Conservation (phyloP, 1,140 invertebrate genomes). For the Halesus radiatus region DNA sequence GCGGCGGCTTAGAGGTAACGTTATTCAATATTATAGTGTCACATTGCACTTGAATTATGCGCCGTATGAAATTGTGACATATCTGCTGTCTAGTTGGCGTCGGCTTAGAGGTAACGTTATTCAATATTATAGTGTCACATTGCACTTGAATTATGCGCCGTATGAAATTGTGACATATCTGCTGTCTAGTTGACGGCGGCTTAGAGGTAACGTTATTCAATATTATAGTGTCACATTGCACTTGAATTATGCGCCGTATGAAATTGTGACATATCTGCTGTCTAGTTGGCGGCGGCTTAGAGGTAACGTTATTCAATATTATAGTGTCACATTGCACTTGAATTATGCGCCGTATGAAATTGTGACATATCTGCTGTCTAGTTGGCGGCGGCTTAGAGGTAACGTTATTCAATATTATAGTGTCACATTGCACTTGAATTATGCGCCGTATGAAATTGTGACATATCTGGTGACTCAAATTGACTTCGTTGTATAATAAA, state of each 20-base stretch:
- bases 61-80: not conserved
- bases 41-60: conserved; percentile 2
- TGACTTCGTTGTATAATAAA: too few species aligned
- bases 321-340: not conserved
- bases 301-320: not conserved
- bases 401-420: not conserved
- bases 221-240: not conserved
- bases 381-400: not conserved
- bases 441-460: not conserved
- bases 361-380: conserved; percentile 19
- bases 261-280: conserved; percentile 13
- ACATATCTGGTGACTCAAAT: too few species aligned
- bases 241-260: not conserved
- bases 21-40: not conserved
- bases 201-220: not conserved
- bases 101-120: not conserved
- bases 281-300: not conserved
- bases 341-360: not conserved
- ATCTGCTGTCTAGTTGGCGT: conserved; percentile 12
- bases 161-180: not conserved
- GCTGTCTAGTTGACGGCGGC: conserved; percentile 7
- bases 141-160: not conserved
- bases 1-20: not conserved
- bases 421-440: not conserved
- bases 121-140: not conserved